These are phyloP conservation scores for Ailurus styani DNA, from an alignment of 2,113 vertebrate species.

Conservation along the genomic window DNA sequence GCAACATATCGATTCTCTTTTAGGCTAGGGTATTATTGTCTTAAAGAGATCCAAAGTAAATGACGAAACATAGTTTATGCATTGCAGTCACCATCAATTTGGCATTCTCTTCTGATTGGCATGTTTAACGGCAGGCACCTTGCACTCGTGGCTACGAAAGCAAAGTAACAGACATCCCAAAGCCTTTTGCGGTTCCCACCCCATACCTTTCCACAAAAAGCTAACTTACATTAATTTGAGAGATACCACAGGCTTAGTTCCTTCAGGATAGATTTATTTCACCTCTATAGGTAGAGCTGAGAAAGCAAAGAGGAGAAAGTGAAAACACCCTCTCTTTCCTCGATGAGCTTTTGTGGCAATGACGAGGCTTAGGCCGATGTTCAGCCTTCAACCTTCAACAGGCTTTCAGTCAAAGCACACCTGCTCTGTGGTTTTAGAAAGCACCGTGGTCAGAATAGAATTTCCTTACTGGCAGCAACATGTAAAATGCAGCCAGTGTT, in stretches of 20 bases:
- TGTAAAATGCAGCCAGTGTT: neutral
- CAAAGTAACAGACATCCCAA: neutral
- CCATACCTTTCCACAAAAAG: neutral
- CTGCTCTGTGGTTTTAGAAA: neutral
- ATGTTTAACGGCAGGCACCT: neutral
- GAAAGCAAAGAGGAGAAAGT: neutral
- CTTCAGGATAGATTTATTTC: neutral
- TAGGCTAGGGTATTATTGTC: constrained; percentile 37
- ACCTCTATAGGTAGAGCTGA: neutral
- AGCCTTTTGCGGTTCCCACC: neutral
- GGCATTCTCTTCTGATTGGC: constrained; percentile 25
- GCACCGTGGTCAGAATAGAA: neutral
- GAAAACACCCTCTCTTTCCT: neutral
- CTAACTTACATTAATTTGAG: neutral
- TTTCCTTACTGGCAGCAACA: neutral
- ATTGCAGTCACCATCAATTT: constrained; percentile 40
- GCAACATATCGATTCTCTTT: constrained; percentile 55
- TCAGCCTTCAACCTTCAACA: neutral
- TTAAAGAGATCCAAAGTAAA: constrained; percentile 64
- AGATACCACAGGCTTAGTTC: neutral
- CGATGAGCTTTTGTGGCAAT: neutral
- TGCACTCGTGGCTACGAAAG: neutral
- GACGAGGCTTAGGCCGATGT: neutral
- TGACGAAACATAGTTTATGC: constrained; percentile 56
- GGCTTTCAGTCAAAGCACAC: neutral